Conservation (phyloP, 2,888 invertebrate genomes). For the Germaria angustata region DNA sequence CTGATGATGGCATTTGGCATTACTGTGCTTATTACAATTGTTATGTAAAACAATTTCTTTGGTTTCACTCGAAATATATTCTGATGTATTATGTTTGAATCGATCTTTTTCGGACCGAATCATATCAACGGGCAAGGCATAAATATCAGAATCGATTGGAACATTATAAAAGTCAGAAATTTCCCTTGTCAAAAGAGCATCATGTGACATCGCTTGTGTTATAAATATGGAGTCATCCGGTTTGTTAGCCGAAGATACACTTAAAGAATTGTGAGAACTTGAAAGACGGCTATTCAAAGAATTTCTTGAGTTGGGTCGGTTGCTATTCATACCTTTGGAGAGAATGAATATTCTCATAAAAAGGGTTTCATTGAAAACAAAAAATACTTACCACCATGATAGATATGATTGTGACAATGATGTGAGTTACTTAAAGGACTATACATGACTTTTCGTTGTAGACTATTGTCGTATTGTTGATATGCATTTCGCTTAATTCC, state of each 20-base stretch:
- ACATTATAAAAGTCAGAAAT: constrained; percentile 93
- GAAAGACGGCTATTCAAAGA: constrained; percentile 89
- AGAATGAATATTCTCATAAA: background rate
- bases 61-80: constrained; percentile 40
- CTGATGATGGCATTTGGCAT: constrained; percentile 69
- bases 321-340: constrained; percentile 71
- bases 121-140: constrained; percentile 91
- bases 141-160: constrained; percentile 93
- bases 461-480: constrained; percentile 70
- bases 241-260: constrained; percentile 85
- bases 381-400: constrained; percentile 69
- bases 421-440: constrained; percentile 78
- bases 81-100: constrained; percentile 42
- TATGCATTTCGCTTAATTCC: constrained; percentile 73
- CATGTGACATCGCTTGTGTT: constrained; percentile 93
- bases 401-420: constrained; percentile 75
- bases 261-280: constrained; percentile 91
- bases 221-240: constrained; percentile 92
- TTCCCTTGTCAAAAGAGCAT: constrained; percentile 88
- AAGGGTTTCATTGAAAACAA: background rate
- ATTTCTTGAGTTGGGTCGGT: constrained; percentile 87
- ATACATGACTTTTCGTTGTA: constrained; percentile 76
- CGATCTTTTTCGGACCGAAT: constrained; percentile 79
- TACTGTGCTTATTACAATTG: constrained; percentile 63
- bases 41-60: constrained; percentile 55